A percentile compares a stretch with the other conserved stretches of the same genome.
Evolutionary conservation across 2,797 vertebrate species (phyloP).

Genomic region (Anas bahamensis): DNA sequence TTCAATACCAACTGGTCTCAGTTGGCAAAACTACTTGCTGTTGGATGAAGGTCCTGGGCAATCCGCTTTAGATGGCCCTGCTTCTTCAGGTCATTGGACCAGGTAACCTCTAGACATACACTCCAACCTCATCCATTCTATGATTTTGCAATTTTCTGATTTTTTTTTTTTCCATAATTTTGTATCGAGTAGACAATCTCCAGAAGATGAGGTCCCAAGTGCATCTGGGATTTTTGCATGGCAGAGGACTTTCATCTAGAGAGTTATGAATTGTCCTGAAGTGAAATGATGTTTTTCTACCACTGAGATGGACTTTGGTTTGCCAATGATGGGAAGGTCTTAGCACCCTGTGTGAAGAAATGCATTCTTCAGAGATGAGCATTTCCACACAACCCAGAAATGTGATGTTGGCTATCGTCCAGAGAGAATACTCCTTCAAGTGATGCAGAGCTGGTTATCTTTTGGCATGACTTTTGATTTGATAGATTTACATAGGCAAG

Average conservation of each 20-base stretch:
- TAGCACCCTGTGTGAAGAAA: not conserved
- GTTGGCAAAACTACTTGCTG: not conserved
- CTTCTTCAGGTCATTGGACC: not conserved
- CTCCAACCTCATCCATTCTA: not conserved
- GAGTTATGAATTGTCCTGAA: not conserved
- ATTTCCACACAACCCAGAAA: not conserved
- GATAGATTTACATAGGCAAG: not conserved
- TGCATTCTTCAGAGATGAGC: not conserved
- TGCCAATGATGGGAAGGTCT: fast-evolving
- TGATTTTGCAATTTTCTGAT: not conserved
- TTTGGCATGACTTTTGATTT: not conserved
- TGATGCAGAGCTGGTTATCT: not conserved
- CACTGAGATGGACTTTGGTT: not conserved
- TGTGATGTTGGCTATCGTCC: fast-evolving
- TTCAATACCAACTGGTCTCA: not conserved
- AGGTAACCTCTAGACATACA: not conserved
- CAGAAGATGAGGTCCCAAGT: not conserved
- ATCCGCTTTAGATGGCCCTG: not conserved
- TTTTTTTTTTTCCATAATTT: not conserved
- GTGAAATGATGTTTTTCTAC: not conserved
- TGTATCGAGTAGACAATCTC: not conserved
- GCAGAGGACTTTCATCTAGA: not conserved
- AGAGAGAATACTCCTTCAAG: not conserved
- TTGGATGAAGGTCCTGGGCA: not conserved
- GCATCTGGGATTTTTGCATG: not conserved